Base-by-base conservation (phyloP, 2,888 invertebrate species). In the Pteria penguin region DNA sequence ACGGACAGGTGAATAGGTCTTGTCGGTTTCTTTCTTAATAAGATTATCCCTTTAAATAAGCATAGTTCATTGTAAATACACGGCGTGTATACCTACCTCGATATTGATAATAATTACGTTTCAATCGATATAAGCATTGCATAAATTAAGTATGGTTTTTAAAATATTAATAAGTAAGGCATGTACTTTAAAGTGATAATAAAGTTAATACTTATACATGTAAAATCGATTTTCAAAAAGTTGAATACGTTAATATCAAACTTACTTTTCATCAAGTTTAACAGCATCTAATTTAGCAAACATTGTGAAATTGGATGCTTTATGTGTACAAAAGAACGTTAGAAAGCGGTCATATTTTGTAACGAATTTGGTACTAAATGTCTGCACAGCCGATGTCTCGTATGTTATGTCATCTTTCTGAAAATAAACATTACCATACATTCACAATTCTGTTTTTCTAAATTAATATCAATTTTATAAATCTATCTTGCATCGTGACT, bases 301-400 rank as follows among this genome's bases (percentile, higher is more conserved):
- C 62, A 74, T 61, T 1, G 74, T 68, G 29, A 68, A 74, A 36
- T 74, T 74, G 18, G 55, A 68, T 22, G 54, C 61, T 32, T 68
- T 68, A 18, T 74, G 74, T 18, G 62, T 26, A 68, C 74, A 74
- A 29, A 55, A 11, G 22, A 68, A 54, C 14, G 57, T 57, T 26
- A 68, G 22, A 14, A 32, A 24, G 27, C 57, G 57, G 24, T 68
- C 68, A 3, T 22, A 68, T 11, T 22, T 33, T 32, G 68, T 57
- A 4, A 57, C 52, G 18, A 68, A 68, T 26, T 57, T 54, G 22
- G 32, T 68, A 14, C 57, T 68, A 14, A 14, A 68, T 4, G 68
- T 55, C 29, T 68, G 55, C 3, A 68, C 54, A n/a, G 52, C 54
- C 18, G 29, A n/a, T n/a, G 68, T 57, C 33, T 55, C 32, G n/a